These are phyloP conservation scores for rat (Rattus norvegicus) DNA, from an alignment of 2,113 vertebrate species.

Conservation along the genomic window DNA sequence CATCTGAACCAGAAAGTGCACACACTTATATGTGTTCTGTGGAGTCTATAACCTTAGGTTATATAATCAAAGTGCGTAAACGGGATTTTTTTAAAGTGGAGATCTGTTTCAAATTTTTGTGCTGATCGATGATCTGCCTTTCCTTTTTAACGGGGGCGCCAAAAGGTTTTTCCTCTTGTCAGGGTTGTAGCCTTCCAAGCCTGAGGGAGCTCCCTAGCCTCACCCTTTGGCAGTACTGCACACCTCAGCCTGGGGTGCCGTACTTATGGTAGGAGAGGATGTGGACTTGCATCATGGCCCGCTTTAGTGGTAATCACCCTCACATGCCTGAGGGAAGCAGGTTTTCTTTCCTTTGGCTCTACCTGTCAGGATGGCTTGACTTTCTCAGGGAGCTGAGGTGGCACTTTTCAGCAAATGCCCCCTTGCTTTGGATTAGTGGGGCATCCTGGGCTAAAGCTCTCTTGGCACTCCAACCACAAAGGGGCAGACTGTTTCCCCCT, in stretches of 20 bases:
- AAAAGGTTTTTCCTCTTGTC: not conserved
- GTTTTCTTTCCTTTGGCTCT: not conserved
- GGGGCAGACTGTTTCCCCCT: not conserved
- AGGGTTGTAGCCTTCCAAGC: not conserved
- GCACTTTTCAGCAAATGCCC: not conserved
- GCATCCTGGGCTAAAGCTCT: not conserved
- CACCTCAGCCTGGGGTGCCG: not conserved
- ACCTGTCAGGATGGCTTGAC: not conserved
- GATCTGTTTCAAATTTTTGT: not conserved
- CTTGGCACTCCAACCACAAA: not conserved
- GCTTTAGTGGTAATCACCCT: not conserved
- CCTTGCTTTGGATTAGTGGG: not conserved
- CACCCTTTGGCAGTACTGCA: not conserved
- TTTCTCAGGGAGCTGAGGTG: not conserved
- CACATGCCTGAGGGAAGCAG: no score
- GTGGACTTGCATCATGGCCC: no score
- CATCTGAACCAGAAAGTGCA: slow-evolving; percentile 14
- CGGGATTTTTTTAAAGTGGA: not conserved
- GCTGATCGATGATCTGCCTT: not conserved
- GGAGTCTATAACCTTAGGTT: not conserved
- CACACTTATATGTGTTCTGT: not conserved
- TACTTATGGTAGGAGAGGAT: not conserved
- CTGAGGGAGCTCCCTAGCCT: rapidly evolving
- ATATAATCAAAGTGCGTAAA: not conserved
- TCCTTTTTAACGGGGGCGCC: no score